Evolutionary conservation across 2,113 vertebrate species (phyloP).

Genomic region (Myrmecobius fasciatus): DNA sequence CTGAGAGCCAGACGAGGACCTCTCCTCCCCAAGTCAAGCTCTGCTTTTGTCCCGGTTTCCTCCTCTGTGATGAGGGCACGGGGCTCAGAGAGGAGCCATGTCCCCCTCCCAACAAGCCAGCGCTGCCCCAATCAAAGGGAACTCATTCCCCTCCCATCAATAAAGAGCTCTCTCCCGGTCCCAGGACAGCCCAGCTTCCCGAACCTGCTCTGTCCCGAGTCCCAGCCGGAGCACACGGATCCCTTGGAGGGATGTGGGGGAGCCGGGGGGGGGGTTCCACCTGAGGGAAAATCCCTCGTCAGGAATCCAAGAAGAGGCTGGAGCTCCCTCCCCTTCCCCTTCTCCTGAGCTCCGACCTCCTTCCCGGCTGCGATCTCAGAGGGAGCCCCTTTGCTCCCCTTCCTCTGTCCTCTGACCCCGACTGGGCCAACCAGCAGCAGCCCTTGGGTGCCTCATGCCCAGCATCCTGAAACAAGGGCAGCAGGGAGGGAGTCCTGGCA

Average conservation of each 20-base stretch:
- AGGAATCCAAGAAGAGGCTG: neutral
- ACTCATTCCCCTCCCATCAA: neutral
- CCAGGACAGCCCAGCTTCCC: neutral
- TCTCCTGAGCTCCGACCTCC: neutral
- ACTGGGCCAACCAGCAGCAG: neutral
- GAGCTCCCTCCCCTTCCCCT: neutral
- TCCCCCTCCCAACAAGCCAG: neutral
- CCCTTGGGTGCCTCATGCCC: neutral
- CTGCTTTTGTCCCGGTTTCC: neutral
- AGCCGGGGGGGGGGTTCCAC: no score
- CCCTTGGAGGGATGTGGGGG: neutral
- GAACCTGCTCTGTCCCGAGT: neutral
- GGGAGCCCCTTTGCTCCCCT: neutral
- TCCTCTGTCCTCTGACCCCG: neutral
- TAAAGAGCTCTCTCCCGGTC: neutral
- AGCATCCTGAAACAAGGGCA: neutral
- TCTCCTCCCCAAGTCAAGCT: rapidly evolving
- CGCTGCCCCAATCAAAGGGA: neutral
- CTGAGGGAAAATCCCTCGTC: neutral
- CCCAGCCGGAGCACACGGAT: neutral
- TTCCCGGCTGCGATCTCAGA: neutral
- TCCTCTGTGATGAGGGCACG: neutral
- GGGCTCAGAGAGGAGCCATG: neutral
- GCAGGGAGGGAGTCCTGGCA: neutral
- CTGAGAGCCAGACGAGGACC: neutral